A percentile compares a stretch with the other conserved stretches of the same genome.
Conservation (phyloP, 37 sponge, comb jelly and placozoan species). For the Axinella damicornis region DNA sequence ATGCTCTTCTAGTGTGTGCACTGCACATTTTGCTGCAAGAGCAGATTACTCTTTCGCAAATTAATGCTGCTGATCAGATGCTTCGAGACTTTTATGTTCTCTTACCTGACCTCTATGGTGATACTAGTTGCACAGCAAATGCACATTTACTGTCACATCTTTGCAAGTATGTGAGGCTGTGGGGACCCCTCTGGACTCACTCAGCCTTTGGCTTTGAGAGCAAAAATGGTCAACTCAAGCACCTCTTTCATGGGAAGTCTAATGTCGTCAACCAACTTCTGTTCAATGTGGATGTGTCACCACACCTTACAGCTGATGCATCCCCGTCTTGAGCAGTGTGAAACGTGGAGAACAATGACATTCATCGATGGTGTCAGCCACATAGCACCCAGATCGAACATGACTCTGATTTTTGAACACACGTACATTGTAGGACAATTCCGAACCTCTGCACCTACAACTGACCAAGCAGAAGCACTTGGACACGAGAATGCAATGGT, state of each 20-base stretch:
- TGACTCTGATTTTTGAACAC: not conserved
- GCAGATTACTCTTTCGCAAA: not conserved
- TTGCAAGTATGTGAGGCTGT: slow-evolving; percentile 45
- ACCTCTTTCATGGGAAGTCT: slow-evolving; percentile 17
- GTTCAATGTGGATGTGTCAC: slow-evolving; percentile 25
- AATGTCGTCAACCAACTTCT: slow-evolving; percentile 35
- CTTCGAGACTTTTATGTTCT: slow-evolving; percentile 26
- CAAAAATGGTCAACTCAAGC: slow-evolving; percentile 27
- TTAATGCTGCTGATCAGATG: slow-evolving; percentile 55
- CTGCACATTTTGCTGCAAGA: slow-evolving; percentile 34
- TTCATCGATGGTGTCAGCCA: not conserved
- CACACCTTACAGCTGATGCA: slow-evolving; percentile 19
- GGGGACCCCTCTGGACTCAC: slow-evolving; percentile 51
- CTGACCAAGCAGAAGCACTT: not conserved
- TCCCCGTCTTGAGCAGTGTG: not conserved
- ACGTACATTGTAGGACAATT: not conserved
- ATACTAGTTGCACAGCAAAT: slow-evolving; percentile 32
- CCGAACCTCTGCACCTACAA: not conserved
- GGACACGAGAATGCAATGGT: not conserved
- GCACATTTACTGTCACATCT: slow-evolving; percentile 42
- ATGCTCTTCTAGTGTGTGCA: slow-evolving; percentile 50
- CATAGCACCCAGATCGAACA: not conserved
- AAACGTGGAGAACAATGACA: not conserved
- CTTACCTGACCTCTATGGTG: slow-evolving; percentile 45
- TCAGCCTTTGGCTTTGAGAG: slow-evolving; percentile 50